Evolutionary conservation across 2,113 vertebrate genomes (phyloP).

Genomic region (Indicator indicator): DNA sequence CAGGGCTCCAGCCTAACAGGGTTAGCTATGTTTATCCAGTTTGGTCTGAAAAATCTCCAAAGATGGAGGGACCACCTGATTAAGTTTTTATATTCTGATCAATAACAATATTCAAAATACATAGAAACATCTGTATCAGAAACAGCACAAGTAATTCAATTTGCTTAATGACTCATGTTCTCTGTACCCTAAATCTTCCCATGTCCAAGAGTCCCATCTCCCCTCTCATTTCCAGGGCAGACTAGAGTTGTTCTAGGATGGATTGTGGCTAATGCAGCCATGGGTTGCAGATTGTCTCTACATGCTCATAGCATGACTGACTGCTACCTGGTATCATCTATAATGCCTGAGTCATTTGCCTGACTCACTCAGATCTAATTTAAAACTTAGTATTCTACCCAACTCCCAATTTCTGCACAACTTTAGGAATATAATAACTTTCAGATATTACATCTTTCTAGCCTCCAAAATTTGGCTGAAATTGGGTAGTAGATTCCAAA

Average conservation of each 20-base stretch:
- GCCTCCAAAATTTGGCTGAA: slow-evolving; percentile 3
- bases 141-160: neutral
- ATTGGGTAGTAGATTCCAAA: slow-evolving; percentile 3
- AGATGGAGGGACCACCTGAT: neutral
- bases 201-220: neutral
- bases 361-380: neutral
- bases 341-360: neutral
- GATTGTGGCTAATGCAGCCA: neutral
- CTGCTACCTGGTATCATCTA: neutral
- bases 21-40: neutral
- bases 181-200: neutral
- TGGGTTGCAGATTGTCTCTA: neutral
- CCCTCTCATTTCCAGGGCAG: neutral
- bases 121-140: neutral
- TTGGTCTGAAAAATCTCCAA: neutral
- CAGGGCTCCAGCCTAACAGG: neutral
- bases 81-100: neutral
- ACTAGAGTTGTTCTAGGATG: neutral
- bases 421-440: neutral
- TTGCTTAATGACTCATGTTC: neutral
- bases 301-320: rapidly evolving
- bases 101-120: neutral
- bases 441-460: neutral
- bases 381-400: slow-evolving; percentile 8
- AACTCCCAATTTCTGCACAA: neutral